Evolutionary conservation across 2,797 vertebrate genomes (phyloP), one percentile per base, ranked within the genome.

Genomic region (Avahi laniger): DNA sequence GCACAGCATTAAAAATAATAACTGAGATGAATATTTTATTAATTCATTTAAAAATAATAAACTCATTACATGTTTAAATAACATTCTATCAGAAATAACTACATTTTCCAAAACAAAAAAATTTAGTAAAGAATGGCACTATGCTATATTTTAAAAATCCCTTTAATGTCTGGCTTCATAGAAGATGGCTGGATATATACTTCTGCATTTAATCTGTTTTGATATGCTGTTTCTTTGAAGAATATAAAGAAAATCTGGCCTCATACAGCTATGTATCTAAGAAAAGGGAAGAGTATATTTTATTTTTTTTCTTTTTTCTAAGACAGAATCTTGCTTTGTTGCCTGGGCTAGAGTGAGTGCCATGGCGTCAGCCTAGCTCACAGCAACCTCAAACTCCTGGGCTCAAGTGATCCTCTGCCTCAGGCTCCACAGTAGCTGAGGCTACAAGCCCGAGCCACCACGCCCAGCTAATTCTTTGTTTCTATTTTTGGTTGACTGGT

Each of bases 41-140:
- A 73, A 73, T 48, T 73, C 41, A 82, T 69, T 76, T 69, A 41
- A 86, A 95, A 96, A 79, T 52, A 90, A 93, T 46, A 73, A 72
- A 73, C 72, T 28, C 70, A 94, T 26, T 41, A 24, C 33, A 70
- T 33, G 43, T 41, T 95, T 46, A 84, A 63, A 61, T 79, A 89
- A 79, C 12, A 82, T 43, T 73, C 90, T 82, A 84, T 81, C 41
- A 94, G 48, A 89, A 89, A 85, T 57, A 81, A 81, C 26, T 83
- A 41, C 38, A 72, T 73, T 57, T 79, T 65, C 63, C 38, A 63
- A 91, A 94, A 78, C 30, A 85, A 92, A 91, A 88, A 61, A 33
- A 61, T 30, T 63, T 79, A 89, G 26, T n/a, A 52, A 96, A 93
- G 22, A 61, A 30, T 52, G 30, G n/a, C 52, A 30, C 9, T 61